Evolutionary conservation across 2,888 invertebrate species (phyloP), one percentile per base, ranked within the genome.

Genomic region (Eilema depressum): DNA sequence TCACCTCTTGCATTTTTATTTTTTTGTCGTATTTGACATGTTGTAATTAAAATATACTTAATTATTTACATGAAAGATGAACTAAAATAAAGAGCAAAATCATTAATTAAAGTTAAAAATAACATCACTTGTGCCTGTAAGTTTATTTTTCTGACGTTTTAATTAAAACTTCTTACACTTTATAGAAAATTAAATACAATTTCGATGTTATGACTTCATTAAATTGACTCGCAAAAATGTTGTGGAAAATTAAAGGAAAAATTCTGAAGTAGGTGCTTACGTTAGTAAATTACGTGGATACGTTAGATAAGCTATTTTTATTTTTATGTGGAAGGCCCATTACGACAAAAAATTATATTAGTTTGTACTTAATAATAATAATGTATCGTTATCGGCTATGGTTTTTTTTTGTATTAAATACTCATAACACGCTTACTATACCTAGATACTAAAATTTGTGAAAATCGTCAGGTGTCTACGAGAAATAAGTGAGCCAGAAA

Each of bases 401-500:
- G 33, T 20, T 10, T 8, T 10, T 8, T 12, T 61, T 30, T 28
- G 25, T 30, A 53, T 25, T 30, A 61, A n/a, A 30, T 53, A 3
- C 10, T 47, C 7, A 47, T 47, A 47, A 59, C 23, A 62, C 5
- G 30, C 23, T 4, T 23, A n/a, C n/a, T n/a, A 37, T 26, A 72
- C 56, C 23, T 62, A 70, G 14, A 59, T 26, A n/a, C n/a, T n/a
- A n/a, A 68, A 28, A 73, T 77, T 75, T 72, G 74, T 68, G 71
- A 76, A 80, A 71, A 69, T 72, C 70, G 73, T 80, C 77, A 82
- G 82, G 77, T 82, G 82, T 74, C 71, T 76, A 64, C 72, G 75
- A 78, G 71, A 75, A 79, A 76, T 69, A 74, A 80, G 83, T 82
- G 78, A 80, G 63, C 66, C 70, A 77, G 78, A 80, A 83, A 76